These are phyloP conservation scores for Theodoxus fluviatilis DNA, from an alignment of 2,888 invertebrate species.

Conservation along the genomic window DNA sequence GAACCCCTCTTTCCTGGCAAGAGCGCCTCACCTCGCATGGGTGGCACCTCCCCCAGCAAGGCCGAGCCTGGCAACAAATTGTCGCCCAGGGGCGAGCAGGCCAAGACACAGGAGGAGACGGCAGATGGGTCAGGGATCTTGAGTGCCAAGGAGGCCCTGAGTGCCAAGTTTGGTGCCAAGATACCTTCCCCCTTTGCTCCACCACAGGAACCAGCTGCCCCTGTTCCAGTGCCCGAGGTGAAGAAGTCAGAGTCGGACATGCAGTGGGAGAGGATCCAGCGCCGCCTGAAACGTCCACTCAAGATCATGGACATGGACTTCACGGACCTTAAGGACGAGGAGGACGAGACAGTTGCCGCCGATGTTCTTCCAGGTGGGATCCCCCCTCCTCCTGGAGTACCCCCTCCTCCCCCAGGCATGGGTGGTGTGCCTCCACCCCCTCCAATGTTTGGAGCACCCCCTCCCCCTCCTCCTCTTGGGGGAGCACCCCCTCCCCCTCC, in stretches of 20 bases:
- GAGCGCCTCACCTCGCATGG: no score
- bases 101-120: background rate
- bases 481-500: constrained; percentile 43
- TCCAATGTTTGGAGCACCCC: constrained; percentile 30
- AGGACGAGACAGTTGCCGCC: constrained; percentile 76
- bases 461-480: constrained; percentile 48
- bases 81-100: background rate
- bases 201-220: constrained; percentile 35
- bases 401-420: constrained; percentile 40
- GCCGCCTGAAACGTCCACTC: constrained; percentile 69
- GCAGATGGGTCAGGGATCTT: constrained; percentile 76
- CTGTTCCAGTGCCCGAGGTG: constrained; percentile 66
- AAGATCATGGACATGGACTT: constrained; percentile 93
- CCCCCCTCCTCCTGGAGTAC: constrained; percentile 44
- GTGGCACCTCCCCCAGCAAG: no score
- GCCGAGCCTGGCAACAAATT: background rate
- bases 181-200: background rate
- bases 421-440: constrained; percentile 45
- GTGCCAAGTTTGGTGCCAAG: no score
- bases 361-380: constrained; percentile 66
- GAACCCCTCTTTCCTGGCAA: no score
- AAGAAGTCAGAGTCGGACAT: constrained; percentile 92
- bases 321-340: constrained; percentile 87
- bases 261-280: constrained; percentile 87
- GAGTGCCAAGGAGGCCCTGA: constrained; percentile 90